Base-by-base conservation (phyloP, 64 coral and sea anemone species). In the Stichodactyla helianthus region DNA sequence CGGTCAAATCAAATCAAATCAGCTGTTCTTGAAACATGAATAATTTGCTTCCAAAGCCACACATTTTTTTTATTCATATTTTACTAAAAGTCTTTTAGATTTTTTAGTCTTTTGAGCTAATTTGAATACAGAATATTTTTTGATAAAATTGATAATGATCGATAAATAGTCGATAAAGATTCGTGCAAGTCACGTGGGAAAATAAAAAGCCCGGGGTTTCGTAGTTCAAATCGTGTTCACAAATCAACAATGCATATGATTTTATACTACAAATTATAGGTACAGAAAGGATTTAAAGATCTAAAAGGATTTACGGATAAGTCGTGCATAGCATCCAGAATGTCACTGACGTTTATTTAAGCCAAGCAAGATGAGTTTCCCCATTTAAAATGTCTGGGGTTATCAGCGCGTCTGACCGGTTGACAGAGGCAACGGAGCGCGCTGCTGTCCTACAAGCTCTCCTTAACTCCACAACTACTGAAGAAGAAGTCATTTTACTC, bases 401-500 rank as follows among this genome's bases (percentile, higher is more conserved):
- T n/a, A 74, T 74, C 8, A 74, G 22, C 26, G 68, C 68, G 68
- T 74, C 68, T 9, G 25, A 54, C 35, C 78, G 78, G 78, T 81
- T 81, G 78, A 81, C 50, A 16, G 82, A 17, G 53, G 82, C 82
- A 84, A 84, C 54, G 55, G 55, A 63, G 14, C 57, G n/a, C 51
- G 57, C 53, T 51, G 16, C 82, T 17, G 53, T 84, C 25, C 51
- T 84, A 28, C 79, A 31, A 16, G n/a, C 77, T 50, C 53, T 99
- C 16, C 86, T 90, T 74, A 88, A 56, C 84, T 90, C 88, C 31
- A 87, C 65, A 79, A 87, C 71, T 10, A 85, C 87, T 28, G 97
- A 99, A 77, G 87, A 95, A 77, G 97, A 99, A 77, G 84, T 99
- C 11, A 71, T 85, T 77, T 50, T 81, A 59, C 89, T 99, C 71